A percentile compares a stretch with the other conserved stretches of the same genome.
Evolutionary conservation across 2,113 vertebrate species (phyloP).

Genomic region (Dascyllus trimaculatus): DNA sequence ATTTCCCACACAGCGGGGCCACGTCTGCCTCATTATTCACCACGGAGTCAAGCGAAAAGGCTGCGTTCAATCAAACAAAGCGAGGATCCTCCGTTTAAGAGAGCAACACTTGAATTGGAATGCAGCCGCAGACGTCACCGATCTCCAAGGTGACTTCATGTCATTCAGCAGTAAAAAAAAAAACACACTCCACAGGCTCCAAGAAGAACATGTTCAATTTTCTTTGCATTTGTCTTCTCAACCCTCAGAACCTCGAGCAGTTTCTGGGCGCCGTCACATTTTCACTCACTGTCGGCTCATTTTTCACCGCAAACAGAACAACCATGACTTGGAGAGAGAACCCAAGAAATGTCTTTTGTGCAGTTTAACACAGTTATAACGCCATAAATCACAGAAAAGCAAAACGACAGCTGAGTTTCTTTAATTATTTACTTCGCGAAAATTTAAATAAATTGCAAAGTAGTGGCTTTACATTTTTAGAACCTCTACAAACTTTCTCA

Average conservation of each 20-base stretch:
- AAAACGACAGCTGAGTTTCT: too few species aligned
- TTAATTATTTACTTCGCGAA: too few species aligned
- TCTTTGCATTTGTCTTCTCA: neutral
- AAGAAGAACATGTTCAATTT: neutral
- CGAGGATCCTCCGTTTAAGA: slow-evolving; percentile 14
- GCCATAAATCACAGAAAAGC: too few species aligned
- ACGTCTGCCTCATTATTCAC: slow-evolving; percentile 63
- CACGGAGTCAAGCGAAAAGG: slow-evolving; percentile 57
- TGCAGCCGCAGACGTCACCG: slow-evolving; percentile 35
- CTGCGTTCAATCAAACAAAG: slow-evolving; percentile 72
- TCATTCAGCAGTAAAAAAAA: slow-evolving; percentile 6
- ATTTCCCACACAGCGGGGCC: slow-evolving; percentile 57
- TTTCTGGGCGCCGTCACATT: too few species aligned
- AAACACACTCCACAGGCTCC: neutral
- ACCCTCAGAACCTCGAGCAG: neutral
- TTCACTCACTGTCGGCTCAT: too few species aligned
- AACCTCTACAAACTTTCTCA: too few species aligned
- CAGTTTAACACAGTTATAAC: too few species aligned
- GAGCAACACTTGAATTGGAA: slow-evolving; percentile 53
- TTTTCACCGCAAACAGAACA: too few species aligned
- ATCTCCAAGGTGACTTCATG: slow-evolving; percentile 45
- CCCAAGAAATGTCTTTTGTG: too few species aligned
- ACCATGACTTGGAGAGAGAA: too few species aligned
- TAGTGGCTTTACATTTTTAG: too few species aligned
- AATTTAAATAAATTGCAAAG: too few species aligned